Evolutionary conservation across 2,113 vertebrate species (phyloP).

Genomic region (Pseudopodoces humilis): DNA sequence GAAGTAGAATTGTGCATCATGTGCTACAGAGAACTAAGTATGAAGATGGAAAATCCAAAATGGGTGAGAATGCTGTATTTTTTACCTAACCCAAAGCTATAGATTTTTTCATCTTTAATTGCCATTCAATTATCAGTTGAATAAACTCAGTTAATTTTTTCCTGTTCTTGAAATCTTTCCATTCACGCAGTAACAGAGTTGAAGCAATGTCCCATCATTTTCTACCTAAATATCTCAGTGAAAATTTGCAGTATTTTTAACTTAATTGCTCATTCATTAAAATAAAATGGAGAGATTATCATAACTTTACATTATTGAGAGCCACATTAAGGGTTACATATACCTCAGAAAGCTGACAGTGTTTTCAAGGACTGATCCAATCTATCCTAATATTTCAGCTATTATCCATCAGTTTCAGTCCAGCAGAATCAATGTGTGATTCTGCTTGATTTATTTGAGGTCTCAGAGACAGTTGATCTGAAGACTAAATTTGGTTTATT

Average conservation of each 20-base stretch:
- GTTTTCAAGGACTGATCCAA: not conserved
- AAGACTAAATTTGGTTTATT: not conserved
- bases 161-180: not conserved
- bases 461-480: not conserved
- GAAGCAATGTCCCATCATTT: not conserved
- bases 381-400: not conserved
- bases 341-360: not conserved
- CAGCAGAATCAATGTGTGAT: not conserved
- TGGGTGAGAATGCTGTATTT: slow-evolving; percentile 80
- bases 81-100: not conserved
- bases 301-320: not conserved
- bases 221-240: not conserved
- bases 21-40: slow-evolving; percentile 97
- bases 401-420: not conserved
- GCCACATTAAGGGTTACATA: not conserved
- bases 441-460: not conserved
- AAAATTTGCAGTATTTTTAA: not conserved
- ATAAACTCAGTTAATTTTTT: not conserved
- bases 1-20: slow-evolving; percentile 97
- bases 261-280: not conserved
- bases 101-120: not conserved
- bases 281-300: not conserved
- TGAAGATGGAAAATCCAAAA: slow-evolving; percentile 96
- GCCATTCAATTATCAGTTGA: not conserved
- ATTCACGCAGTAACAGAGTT: not conserved